Conservation (phyloP, 2,797 vertebrate genomes). For the Phoxinus dragarum region DNA sequence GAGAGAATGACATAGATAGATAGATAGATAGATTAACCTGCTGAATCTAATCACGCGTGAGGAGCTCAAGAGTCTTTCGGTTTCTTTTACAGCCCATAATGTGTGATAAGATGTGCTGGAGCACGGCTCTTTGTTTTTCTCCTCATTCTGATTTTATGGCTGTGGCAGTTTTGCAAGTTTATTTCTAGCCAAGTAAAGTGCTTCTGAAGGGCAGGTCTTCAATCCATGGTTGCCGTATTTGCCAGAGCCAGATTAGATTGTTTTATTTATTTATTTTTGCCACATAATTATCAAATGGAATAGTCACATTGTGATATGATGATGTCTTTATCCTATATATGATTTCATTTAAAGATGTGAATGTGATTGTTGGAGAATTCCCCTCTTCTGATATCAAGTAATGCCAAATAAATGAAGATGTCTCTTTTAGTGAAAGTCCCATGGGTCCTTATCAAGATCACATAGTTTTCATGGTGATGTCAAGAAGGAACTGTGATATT, state of each 20-base stretch:
- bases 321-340: neutral
- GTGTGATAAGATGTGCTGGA: conserved; percentile 60
- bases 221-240: conserved; percentile 15
- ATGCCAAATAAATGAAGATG: neutral
- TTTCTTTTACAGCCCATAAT: conserved; percentile 55
- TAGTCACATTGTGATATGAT: neutral
- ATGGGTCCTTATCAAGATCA: conserved; percentile 51
- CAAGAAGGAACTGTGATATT: conserved; percentile 44
- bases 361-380: neutral
- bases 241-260: neutral
- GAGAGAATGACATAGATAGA: neutral
- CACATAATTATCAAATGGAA: neutral
- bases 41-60: conserved; percentile 20
- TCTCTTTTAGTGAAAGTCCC: neutral
- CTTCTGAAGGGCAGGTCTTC: neutral
- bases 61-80: conserved; percentile 9
- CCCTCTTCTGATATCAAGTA: neutral
- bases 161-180: conserved; percentile 52
- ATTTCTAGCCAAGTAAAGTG: conserved; percentile 28
- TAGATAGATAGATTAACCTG: neutral
- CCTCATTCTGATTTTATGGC: conserved; percentile 42
- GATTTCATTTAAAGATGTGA: neutral
- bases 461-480: conserved; percentile 44
- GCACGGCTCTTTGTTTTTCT: conserved; percentile 47
- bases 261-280: neutral